These are phyloP conservation scores for Drosophila repleta DNA, from an alignment of 1,140 invertebrate genomes.

Conservation along the genomic window DNA sequence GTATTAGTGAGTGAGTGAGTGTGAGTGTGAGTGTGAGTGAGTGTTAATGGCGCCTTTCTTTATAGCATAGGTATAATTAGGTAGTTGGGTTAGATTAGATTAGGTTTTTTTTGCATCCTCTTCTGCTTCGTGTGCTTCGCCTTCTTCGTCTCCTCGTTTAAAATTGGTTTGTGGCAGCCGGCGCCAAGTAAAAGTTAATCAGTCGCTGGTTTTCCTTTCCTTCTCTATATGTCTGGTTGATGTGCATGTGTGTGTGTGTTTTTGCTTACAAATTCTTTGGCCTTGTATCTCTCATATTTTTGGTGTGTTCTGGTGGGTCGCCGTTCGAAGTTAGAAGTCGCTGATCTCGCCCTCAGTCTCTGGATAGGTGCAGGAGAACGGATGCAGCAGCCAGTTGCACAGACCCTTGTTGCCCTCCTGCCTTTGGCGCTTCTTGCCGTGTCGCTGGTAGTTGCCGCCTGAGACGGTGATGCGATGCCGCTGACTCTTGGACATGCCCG, in stretches of 20 bases:
- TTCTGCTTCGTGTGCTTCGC: constrained; percentile 8
- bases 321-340: constrained; percentile 84
- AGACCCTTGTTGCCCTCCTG: constrained; percentile 74
- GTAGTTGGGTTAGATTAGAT: constrained; percentile 74
- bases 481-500: constrained; percentile 89
- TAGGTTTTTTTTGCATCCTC: constrained; percentile 41
- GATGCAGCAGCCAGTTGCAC: constrained; percentile 85
- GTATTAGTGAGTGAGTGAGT: constrained; percentile 66
- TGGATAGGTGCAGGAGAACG: constrained; percentile 89
- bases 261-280: constrained; percentile 50
- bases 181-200: constrained; percentile 79
- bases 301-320: constrained; percentile 43
- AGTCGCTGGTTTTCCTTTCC: constrained; percentile 59
- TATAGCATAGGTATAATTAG: constrained; percentile 65
- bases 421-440: constrained; percentile 73
- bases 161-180: constrained; percentile 61
- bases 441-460: constrained; percentile 70
- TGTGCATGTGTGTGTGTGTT: constrained; percentile 25
- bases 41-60: constrained; percentile 49
- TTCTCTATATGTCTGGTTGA: constrained; percentile 32
- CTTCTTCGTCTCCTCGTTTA: constrained; percentile 19
- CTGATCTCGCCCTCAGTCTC: constrained; percentile 88
- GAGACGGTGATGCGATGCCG: constrained; percentile 87
- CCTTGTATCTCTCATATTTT: constrained; percentile 54
- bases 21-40: constrained; percentile 32